A percentile compares a stretch with the other conserved stretches of the same genome.
phyloP scores from a whole-genome alignment of 2,113 vertebrate species.

The Archocentrus centrarchus region DNA sequence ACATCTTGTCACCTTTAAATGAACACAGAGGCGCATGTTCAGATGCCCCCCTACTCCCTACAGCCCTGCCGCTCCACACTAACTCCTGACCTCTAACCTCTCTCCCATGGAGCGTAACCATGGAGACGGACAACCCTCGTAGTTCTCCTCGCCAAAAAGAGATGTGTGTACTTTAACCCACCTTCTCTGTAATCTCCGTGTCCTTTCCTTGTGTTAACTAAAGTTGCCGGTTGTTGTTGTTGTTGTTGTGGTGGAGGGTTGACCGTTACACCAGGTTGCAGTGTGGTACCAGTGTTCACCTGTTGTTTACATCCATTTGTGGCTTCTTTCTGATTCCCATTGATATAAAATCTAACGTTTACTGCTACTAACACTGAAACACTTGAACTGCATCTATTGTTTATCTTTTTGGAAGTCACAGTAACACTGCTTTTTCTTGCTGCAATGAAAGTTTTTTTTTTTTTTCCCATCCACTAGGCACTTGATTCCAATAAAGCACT shows the following conservation, averaged over 20 bases:
- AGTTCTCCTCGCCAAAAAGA: slow-evolving; percentile 46
- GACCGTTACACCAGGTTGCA: slow-evolving; percentile 77
- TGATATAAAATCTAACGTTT: slow-evolving; percentile 37
- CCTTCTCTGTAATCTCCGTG: slow-evolving; percentile 50
- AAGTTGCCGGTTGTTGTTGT: slow-evolving; percentile 12
- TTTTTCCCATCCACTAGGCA: slow-evolving; percentile 29
- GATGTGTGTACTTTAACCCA: slow-evolving; percentile 52
- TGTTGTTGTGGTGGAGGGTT: slow-evolving; percentile 74
- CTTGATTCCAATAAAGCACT: slow-evolving; percentile 67
- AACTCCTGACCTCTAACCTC: slow-evolving; percentile 76
- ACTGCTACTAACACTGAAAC: slow-evolving; percentile 49
- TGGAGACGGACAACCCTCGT: slow-evolving; percentile 94
- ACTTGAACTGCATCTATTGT: slow-evolving; percentile 53
- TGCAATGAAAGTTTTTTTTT: slow-evolving; percentile 55
- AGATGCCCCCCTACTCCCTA: slow-evolving; percentile 73
- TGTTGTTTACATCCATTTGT: slow-evolving; percentile 70
- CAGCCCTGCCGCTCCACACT: slow-evolving; percentile 79
- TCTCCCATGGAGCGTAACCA: slow-evolving; percentile 88
- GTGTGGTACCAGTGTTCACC: slow-evolving; percentile 74
- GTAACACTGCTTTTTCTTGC: slow-evolving; percentile 53
- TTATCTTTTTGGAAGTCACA: slow-evolving; percentile 38
- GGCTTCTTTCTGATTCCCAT: slow-evolving; percentile 56
- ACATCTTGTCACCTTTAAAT: slow-evolving; percentile 58
- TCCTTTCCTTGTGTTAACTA: slow-evolving; percentile 37
- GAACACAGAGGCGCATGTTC: slow-evolving; percentile 52